Conservation (phyloP, 2,113 vertebrate genomes). For the Fulmarus glacialis region DNA sequence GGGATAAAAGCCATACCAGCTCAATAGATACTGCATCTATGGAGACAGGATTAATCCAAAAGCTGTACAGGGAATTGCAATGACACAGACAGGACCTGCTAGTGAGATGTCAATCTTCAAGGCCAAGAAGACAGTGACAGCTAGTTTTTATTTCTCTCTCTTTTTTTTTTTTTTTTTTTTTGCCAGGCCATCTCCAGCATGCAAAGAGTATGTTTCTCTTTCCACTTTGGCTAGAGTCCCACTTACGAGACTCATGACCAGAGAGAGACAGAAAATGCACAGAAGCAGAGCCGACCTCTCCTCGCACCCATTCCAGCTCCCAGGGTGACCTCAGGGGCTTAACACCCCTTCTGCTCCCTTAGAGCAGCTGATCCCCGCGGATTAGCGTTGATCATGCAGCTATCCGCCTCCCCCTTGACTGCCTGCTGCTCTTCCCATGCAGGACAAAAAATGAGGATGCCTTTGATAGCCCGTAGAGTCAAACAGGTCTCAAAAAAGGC, state of each 20-base stretch:
- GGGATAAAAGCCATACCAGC: neutral
- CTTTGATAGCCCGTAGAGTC: constrained; percentile 41
- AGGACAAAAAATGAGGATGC: constrained; percentile 12
- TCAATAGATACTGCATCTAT: neutral
- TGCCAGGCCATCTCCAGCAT: neutral
- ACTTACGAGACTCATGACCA: neutral
- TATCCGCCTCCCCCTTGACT: neutral
- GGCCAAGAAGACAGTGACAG: neutral
- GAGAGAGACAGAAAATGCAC: neutral
- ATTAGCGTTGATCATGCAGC: neutral
- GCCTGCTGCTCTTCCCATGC: neutral
- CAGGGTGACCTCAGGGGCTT: neutral
- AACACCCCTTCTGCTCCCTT: neutral
- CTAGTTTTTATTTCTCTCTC: neutral
- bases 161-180: neutral
- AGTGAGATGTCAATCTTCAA: neutral
- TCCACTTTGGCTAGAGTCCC: neutral
- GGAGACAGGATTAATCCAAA: neutral
- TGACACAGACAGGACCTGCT: neutral
- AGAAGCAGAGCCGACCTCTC: neutral
- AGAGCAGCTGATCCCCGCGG: neutral
- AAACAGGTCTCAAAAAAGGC: constrained; percentile 15
- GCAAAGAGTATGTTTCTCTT: neutral
- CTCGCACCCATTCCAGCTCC: neutral
- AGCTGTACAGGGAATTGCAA: neutral